Conservation (phyloP, 2,797 vertebrate genomes). For the Phrynocephalus forsythii region DNA sequence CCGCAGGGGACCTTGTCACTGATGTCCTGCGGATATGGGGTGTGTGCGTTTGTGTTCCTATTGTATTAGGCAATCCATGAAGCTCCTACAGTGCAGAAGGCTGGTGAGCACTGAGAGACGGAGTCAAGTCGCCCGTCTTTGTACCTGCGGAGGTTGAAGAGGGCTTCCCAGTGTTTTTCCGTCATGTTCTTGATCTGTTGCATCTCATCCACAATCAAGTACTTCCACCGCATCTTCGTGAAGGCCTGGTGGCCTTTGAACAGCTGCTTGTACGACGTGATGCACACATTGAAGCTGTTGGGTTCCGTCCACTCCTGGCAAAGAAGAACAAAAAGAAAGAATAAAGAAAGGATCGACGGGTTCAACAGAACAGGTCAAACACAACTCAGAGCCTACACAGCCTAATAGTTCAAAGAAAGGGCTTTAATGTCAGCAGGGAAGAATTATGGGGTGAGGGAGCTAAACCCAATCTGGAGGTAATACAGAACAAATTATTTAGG, state of each 20-base stretch:
- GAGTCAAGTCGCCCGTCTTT: no score
- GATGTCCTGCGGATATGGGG: no score
- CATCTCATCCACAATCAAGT: conserved; percentile 91
- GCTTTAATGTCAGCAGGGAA: no score
- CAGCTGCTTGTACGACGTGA: conserved; percentile 93
- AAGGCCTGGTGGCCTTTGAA: conserved; percentile 91
- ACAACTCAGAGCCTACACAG: background rate
- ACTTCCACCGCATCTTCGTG: conserved; percentile 87
- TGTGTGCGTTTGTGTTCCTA: no score
- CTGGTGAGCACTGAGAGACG: background rate
- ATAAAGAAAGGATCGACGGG: background rate
- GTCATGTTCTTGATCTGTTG: conserved; percentile 92
- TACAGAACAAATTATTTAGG: no score
- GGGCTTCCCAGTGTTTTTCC: conserved; percentile 91
- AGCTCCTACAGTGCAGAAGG: no score
- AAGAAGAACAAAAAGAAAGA: background rate
- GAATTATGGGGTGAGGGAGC: no score
- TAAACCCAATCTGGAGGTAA: no score
- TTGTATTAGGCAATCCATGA: background rate
- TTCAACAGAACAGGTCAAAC: background rate
- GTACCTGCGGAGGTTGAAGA: conserved; percentile 89
- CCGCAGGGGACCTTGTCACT: no score
- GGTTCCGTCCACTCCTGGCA: conserved; percentile 87
- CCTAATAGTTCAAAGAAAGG: background rate
- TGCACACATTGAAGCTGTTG: conserved; percentile 91